Evolutionary conservation across 2,888 invertebrate genomes (phyloP).

Genomic region (Trissolcus japonicus): DNA sequence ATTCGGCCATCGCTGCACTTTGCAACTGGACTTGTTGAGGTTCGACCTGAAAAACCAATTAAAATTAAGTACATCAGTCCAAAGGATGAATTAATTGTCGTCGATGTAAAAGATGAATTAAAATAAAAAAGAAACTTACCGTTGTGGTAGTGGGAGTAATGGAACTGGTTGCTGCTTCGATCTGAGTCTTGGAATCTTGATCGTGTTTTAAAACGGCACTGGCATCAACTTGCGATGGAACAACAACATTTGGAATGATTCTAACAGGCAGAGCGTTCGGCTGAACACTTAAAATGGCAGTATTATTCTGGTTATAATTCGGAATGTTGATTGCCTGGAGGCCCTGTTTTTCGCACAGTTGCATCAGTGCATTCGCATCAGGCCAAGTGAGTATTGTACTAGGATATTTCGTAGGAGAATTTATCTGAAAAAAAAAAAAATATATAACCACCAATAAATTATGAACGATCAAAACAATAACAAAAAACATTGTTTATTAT

Average conservation of each 20-base stretch:
- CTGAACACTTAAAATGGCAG: slow-evolving; percentile 66
- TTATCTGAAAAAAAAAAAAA: slow-evolving; percentile 60
- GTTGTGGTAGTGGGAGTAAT: slow-evolving; percentile 31
- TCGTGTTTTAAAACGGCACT: slow-evolving; percentile 59
- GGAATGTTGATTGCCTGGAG: slow-evolving; percentile 73
- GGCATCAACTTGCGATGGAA: slow-evolving; percentile 66
- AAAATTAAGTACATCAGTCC: neutral
- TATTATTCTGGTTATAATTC: slow-evolving; percentile 71
- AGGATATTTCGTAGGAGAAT: slow-evolving; percentile 69
- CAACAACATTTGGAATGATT: slow-evolving; percentile 70
- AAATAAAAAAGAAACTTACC: slow-evolving; percentile 52
- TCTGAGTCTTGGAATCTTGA: slow-evolving; percentile 58
- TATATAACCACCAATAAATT: no score
- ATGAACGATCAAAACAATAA: no score
- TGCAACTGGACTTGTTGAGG: slow-evolving; percentile 71
- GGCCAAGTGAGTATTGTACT: slow-evolving; percentile 70
- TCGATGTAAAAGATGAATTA: neutral
- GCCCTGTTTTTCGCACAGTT: slow-evolving; percentile 71
- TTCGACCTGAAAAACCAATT: slow-evolving; percentile 59
- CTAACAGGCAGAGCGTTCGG: slow-evolving; percentile 68
- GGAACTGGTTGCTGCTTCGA: slow-evolving; percentile 59
- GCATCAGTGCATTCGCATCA: slow-evolving; percentile 70
- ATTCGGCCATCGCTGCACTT: slow-evolving; percentile 73
- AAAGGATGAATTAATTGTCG: neutral
- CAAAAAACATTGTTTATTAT: no score